Conservation (phyloP, 2,797 vertebrate species). For the Pristis pectinata region DNA sequence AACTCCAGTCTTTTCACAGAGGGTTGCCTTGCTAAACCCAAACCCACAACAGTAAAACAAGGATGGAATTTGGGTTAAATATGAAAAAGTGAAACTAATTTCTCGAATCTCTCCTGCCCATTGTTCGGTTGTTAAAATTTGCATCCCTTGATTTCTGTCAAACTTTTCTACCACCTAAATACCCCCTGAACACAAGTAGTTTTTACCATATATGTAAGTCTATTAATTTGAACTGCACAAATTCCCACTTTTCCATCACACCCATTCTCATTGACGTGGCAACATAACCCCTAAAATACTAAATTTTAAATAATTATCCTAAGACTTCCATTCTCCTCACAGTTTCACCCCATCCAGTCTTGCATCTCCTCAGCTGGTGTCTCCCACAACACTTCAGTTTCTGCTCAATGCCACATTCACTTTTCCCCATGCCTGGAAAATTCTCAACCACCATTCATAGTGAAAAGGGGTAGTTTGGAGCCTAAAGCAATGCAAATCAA, state of each 20-base stretch:
- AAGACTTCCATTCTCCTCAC: background rate
- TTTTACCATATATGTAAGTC: background rate
- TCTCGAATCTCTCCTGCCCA: background rate
- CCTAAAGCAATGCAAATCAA: background rate
- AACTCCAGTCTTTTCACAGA: background rate
- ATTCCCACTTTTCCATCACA: background rate
- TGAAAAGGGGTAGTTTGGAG: background rate
- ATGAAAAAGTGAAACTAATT: background rate
- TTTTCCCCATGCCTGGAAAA: too few relatives aligned
- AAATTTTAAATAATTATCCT: background rate
- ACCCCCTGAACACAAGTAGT: background rate
- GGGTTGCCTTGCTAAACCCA: background rate
- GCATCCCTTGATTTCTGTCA: background rate
- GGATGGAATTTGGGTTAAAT: background rate
- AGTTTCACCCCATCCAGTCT: background rate
- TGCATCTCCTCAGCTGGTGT: background rate
- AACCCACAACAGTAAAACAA: background rate
- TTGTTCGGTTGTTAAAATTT: background rate
- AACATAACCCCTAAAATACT: background rate
- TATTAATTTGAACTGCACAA: background rate
- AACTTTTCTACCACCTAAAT: background rate
- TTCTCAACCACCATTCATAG: background rate
- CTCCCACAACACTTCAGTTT: background rate
- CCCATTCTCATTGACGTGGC: background rate
- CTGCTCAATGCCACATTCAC: background rate